phyloP scores from a whole-genome alignment of 2,888 invertebrate genomes.

The Pterobdella sp. region DNA sequence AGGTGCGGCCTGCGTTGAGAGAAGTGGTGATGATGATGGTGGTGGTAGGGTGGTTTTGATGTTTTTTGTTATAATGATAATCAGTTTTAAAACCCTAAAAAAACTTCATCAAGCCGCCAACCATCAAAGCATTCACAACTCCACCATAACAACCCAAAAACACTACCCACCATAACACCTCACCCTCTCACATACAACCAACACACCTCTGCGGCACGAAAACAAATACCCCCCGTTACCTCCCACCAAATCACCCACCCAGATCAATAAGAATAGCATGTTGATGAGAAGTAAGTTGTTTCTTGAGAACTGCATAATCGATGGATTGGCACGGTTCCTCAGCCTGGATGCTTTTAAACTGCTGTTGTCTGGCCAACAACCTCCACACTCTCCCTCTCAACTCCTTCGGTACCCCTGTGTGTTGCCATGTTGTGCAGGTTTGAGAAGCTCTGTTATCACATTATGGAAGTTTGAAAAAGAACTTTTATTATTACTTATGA shows the following conservation, averaged over 20 bases:
- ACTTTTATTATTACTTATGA: too few species aligned
- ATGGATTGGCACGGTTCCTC: conserved; percentile 28
- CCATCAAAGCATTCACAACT: neutral
- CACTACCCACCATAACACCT: neutral
- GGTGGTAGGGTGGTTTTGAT: neutral
- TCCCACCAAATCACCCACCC: too few species aligned
- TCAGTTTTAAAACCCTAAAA: neutral
- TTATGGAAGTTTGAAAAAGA: too few species aligned
- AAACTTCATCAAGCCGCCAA: conserved; percentile 3
- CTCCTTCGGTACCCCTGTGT: conserved; percentile 70
- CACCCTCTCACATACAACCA: neutral
- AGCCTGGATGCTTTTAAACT: conserved; percentile 60
- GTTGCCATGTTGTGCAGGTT: neutral
- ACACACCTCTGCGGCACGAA: neutral
- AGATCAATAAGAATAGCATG: conserved; percentile 92
- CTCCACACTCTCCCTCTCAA: conserved; percentile 85
- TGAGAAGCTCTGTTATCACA: too few species aligned
- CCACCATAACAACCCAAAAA: neutral
- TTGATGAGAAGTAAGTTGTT: conserved; percentile 84
- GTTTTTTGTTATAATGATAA: neutral
- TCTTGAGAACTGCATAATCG: conserved; percentile 70
- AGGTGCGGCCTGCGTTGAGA: conserved; percentile 64
- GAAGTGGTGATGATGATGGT: neutral
- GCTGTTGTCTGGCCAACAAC: conserved; percentile 74
- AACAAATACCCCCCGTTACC: too few species aligned